These are phyloP conservation scores for Epizoanthus illoricatus DNA, from an alignment of 92 coral and sea anemone genomes.

Conservation along the genomic window DNA sequence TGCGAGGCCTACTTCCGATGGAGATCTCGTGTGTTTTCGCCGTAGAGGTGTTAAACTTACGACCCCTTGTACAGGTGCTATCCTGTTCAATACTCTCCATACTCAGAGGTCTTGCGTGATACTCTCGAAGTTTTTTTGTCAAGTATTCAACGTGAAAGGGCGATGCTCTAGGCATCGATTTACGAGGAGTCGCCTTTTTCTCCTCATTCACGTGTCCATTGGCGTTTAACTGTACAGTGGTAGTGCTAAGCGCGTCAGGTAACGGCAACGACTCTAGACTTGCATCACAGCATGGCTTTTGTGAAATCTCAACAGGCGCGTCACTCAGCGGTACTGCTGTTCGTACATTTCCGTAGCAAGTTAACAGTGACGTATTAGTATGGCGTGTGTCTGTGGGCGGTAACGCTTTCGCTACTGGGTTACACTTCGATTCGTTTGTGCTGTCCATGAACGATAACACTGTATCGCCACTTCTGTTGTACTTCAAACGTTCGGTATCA, in stretches of 20 bases:
- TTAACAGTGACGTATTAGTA: not conserved
- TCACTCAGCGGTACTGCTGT: not conserved
- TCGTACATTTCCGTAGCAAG: not conserved
- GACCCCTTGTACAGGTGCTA: not conserved
- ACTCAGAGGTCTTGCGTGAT: conserved; percentile 6
- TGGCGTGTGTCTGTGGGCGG: not conserved
- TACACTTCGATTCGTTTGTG: not conserved
- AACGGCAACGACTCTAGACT: not conserved
- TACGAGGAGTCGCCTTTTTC: not conserved
- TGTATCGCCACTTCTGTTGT: not conserved
- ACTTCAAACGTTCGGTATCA: not conserved
- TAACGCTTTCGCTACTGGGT: not conserved
- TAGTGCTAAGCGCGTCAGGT: not conserved
- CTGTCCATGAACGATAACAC: not conserved
- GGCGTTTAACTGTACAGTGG: not conserved
- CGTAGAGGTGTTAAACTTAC: not conserved
- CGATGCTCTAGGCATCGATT: not conserved
- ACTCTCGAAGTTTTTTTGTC: not conserved
- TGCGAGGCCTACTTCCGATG: not conserved
- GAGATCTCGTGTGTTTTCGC: not conserved
- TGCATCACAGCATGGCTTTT: too few species aligned
- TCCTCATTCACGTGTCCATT: not conserved
- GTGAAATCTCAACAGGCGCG: not conserved
- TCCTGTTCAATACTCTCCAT: not conserved
- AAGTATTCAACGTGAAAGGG: conserved; percentile 28